Percentiles rank a stretch among this genome's conserved stretches.
phyloP scores from a whole-genome alignment of 2,113 vertebrate species.

The Megaleporinus macrocephalus region DNA sequence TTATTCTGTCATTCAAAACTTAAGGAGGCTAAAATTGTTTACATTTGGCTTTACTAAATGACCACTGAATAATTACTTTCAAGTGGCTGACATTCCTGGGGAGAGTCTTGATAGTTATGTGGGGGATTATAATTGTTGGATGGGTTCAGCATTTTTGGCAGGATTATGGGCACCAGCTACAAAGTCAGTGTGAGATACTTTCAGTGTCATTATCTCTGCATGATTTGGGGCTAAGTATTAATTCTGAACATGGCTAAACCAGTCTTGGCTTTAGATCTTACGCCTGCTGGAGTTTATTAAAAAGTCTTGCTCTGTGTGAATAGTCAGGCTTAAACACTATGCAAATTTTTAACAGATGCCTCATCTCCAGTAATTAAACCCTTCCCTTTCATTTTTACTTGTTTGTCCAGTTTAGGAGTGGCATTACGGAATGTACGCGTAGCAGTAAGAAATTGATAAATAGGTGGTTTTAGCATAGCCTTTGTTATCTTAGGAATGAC shows the following conservation, averaged over 20 bases:
- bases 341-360: not conserved
- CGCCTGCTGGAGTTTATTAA: conserved; percentile 10
- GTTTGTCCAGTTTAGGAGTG: not conserved
- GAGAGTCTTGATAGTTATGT: conserved; percentile 46
- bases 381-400: not conserved
- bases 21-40: not conserved
- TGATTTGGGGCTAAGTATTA: conserved; percentile 47
- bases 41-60: conserved; percentile 20
- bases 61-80: conserved; percentile 47
- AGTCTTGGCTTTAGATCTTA: not conserved
- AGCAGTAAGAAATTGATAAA: too few relatives aligned
- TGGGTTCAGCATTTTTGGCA: conserved; percentile 66
- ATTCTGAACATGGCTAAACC: conserved; percentile 15
- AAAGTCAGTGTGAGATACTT: conserved; percentile 65
- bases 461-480: too few relatives aligned
- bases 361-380: not conserved
- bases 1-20: not conserved
- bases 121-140: conserved; percentile 64
- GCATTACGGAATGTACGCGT: not conserved
- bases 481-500: too few relatives aligned
- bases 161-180: conserved; percentile 63
- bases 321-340: not conserved
- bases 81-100: conserved; percentile 51
- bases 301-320: not conserved
- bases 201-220: conserved; percentile 60